Base-by-base conservation (phyloP, 2,113 vertebrate genomes). In the Chunga burmeisteri region DNA sequence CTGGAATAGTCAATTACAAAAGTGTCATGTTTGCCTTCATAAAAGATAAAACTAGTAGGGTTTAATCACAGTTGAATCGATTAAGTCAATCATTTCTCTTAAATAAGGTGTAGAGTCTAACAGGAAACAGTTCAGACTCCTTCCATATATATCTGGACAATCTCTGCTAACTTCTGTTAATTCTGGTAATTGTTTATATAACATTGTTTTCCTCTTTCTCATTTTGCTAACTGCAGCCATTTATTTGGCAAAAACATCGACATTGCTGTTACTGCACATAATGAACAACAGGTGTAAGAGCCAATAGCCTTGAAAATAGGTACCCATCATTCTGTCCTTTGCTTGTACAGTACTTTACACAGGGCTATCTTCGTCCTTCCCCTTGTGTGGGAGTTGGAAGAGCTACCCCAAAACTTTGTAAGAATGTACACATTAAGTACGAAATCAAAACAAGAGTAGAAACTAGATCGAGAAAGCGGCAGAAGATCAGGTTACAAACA, bases 41-140 rank as follows among this genome's bases (percentile, higher is more conserved):
- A 34, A 79, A 92, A 88, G 34, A 62, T 70, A 88, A 93, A 92
- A 82, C 22, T 68, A 68, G 32, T 27, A 96, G 79, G 47, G 52
- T 92, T 95, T 95, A 56, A 90, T 93, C 58, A 88, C 20, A 73
- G 49, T 26, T 78, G 38, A 93, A 93, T n/a, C 81, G 55, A 91
- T 91, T 71, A 71, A 74, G 44, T 75, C 36, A 82, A 65, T 78
- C 0, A 34, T 95, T 94, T 84, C 56, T 86, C 70, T 87, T 83
- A 91, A 87, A 81, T 85, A 94, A 80, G 38, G 19, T 66, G 29
- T 55, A 90, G 47, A 83, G 44, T 93, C 47, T 79, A 85, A 86
- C 20, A 92, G 49, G 77, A 89, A 82, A 16, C 47, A 66, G 26
- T 66, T 61, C 59, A 59, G 46, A 70, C 16, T 73, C 32, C 26